Evolutionary conservation across 2,888 invertebrate species (phyloP).

Genomic region (Julus scanicus): DNA sequence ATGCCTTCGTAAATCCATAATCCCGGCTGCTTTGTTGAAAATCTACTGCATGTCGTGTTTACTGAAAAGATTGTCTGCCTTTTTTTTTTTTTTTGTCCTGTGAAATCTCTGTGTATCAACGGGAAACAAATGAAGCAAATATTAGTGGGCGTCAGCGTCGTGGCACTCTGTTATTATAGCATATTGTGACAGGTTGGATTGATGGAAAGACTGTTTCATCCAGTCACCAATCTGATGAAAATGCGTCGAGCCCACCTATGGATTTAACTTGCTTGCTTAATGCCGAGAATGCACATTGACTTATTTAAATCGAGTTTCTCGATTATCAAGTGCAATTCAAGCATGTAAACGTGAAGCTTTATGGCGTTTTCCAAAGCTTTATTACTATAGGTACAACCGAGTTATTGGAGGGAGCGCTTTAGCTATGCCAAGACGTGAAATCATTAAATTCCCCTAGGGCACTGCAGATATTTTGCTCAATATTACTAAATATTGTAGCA

Average conservation of each 20-base stretch:
- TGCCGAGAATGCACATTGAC: not conserved
- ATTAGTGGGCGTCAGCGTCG: slow-evolving; percentile 15
- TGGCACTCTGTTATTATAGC: slow-evolving; percentile 4
- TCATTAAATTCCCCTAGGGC: too few relatives aligned
- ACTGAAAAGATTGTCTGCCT: not conserved
- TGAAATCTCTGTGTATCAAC: not conserved
- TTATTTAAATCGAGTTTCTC: not conserved
- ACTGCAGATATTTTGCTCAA: too few relatives aligned
- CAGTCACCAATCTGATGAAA: not conserved
- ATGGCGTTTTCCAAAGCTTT: not conserved
- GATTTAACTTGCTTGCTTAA: not conserved
- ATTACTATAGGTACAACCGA: not conserved
- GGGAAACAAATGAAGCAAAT: slow-evolving; percentile 14
- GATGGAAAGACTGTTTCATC: not conserved
- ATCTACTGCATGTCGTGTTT: slow-evolving; percentile 26
- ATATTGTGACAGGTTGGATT: not conserved
- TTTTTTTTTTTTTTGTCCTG: not conserved
- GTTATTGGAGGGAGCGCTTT: too few relatives aligned
- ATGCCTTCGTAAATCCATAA: slow-evolving; percentile 18
- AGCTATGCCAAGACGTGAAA: too few relatives aligned
- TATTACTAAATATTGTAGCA: too few relatives aligned
- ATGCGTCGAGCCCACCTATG: not conserved
- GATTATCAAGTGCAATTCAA: not conserved
- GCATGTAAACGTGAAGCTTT: not conserved
- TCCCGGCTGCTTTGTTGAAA: slow-evolving; percentile 15